A percentile compares a stretch with the other conserved stretches of the same genome.
These are phyloP conservation scores for Conopomorpha cramerella DNA, from an alignment of 1,140 invertebrate species.

Conservation along the genomic window DNA sequence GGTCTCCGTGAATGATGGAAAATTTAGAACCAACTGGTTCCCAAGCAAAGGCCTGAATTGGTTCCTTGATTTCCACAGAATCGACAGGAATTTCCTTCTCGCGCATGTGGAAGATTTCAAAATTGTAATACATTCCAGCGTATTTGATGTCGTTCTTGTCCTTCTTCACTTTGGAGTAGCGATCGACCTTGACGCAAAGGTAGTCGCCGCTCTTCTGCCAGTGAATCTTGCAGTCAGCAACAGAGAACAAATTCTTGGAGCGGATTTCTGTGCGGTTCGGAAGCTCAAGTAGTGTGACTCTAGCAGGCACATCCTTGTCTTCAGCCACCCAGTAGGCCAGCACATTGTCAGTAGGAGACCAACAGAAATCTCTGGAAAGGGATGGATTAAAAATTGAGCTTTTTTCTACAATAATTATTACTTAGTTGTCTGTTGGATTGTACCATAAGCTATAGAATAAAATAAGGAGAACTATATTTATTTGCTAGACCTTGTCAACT, in stretches of 20 bases:
- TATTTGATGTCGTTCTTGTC: constrained; percentile 92
- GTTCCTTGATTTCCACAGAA: constrained; percentile 92
- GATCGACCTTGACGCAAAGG: constrained; percentile 96
- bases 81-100: constrained; percentile 99
- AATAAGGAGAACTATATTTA: too few relatives aligned
- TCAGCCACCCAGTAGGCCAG: constrained; percentile 99
- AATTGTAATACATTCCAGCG: constrained; percentile 97
- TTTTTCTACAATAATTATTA: too few relatives aligned
- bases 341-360: constrained; percentile 96
- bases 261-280: constrained; percentile 90
- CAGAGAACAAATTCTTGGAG: constrained; percentile 97
- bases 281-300: constrained; percentile 83
- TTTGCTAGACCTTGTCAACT: too few relatives aligned
- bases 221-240: constrained; percentile 97
- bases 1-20: constrained; percentile 94
- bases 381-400: too few relatives aligned
- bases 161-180: constrained; percentile 93
- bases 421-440: too few relatives aligned
- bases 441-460: too few relatives aligned
- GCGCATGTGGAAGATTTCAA: constrained; percentile 98
- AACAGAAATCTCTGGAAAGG: constrained; percentile 93
- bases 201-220: constrained; percentile 99
- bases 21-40: constrained; percentile 96
- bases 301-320: constrained; percentile 88
- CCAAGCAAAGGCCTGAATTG: constrained; percentile 97